Percentiles rank a stretch among this genome's conserved stretches.
phyloP scores from a whole-genome alignment of 2,113 vertebrate species.

The Porphyrio hochstetteri region DNA sequence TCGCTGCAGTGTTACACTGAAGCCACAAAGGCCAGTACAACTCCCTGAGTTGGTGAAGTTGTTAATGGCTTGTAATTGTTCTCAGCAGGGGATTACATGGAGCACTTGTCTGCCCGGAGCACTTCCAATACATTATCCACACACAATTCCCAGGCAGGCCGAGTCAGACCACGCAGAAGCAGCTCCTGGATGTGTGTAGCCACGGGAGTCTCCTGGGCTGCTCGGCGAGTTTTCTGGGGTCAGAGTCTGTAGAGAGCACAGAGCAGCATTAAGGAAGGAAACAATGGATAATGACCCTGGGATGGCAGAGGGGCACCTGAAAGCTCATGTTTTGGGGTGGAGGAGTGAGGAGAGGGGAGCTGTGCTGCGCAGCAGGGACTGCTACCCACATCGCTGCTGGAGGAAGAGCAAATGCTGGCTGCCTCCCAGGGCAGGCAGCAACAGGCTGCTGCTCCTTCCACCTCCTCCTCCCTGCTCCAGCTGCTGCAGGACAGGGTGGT shows the following conservation, averaged over 20 bases:
- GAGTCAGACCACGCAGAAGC: not conserved
- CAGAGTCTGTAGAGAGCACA: not conserved
- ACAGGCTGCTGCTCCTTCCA: not conserved
- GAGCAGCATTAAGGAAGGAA: not conserved
- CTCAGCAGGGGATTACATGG: not conserved
- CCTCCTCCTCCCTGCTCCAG: not conserved
- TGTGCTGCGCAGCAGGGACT: not conserved
- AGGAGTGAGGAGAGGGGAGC: not conserved
- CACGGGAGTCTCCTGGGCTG: not conserved
- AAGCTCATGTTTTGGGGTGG: not conserved
- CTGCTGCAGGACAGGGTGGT: slow-evolving; percentile 25
- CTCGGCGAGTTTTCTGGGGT: not conserved
- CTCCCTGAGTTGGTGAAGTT: not conserved
- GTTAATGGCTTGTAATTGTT: not conserved
- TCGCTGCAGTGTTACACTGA: not conserved
- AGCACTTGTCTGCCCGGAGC: not conserved
- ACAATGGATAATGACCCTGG: not conserved
- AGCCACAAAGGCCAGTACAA: not conserved
- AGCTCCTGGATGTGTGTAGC: not conserved
- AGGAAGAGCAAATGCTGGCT: not conserved
- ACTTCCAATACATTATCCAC: not conserved
- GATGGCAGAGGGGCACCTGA: not conserved
- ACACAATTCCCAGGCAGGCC: not conserved
- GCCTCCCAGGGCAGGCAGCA: slow-evolving; percentile 11
- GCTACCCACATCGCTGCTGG: not conserved